Conservation (phyloP, 2,888 invertebrate genomes). For the Phengaris arion region DNA sequence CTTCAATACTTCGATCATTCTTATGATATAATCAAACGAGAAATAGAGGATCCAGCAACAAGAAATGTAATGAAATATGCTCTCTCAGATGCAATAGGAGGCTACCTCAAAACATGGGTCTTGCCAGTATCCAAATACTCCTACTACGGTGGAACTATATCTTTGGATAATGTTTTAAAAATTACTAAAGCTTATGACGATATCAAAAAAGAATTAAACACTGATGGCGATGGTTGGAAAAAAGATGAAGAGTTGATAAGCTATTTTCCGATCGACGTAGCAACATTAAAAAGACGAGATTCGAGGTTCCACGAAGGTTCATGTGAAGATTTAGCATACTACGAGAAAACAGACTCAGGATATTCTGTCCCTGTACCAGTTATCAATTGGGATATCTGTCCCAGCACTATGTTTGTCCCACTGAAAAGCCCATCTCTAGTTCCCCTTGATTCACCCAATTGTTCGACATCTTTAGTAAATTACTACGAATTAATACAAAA, state of each 20-base stretch:
- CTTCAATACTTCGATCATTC: conserved; percentile 53
- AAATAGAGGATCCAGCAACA: conserved; percentile 44
- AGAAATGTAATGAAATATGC: conserved; percentile 57
- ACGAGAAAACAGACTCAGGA: conserved; percentile 51
- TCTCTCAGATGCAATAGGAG: conserved; percentile 76
- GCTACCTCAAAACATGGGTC: conserved; percentile 80
- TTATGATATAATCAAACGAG: conserved; percentile 50
- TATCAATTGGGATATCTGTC: conserved; percentile 76
- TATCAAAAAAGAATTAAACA: conserved; percentile 77
- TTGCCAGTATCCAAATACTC: conserved; percentile 80
- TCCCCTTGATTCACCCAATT: conserved; percentile 48
- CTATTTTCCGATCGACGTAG: conserved; percentile 50
- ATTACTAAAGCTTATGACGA: conserved; percentile 78
- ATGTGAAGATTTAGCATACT: conserved; percentile 56
- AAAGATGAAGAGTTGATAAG: conserved; percentile 47
- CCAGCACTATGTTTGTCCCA: conserved; percentile 81
- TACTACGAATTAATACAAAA: conserved; percentile 77
- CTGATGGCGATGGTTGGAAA: conserved; percentile 81
- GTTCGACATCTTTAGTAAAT: conserved; percentile 68
- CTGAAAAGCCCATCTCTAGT: conserved; percentile 63
- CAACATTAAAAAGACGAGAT: conserved; percentile 24
- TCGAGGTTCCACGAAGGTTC: conserved; percentile 46
- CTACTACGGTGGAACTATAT: conserved; percentile 81
- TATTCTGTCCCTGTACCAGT: conserved; percentile 77
- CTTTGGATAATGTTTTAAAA: conserved; percentile 75